Percentiles rank a stretch among this genome's conserved stretches.
phyloP scores from a whole-genome alignment of 92 coral and sea anemone genomes.

The Porites cylindrica region DNA sequence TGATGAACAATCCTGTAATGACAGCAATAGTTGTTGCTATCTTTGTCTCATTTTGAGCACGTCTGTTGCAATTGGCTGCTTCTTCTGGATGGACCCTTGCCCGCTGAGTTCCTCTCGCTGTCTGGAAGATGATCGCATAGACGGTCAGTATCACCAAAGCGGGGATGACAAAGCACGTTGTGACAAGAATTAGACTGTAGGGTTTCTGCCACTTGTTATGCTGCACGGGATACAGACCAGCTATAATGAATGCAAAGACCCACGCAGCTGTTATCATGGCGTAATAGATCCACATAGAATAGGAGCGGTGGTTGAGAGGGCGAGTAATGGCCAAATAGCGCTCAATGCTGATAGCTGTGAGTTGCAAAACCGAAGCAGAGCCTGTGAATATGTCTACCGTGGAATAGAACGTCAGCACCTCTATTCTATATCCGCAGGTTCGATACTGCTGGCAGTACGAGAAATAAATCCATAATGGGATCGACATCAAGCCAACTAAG shows the following conservation, averaged over 20 bases:
- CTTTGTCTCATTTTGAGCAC: conserved; percentile 74
- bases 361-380: conserved; percentile 90
- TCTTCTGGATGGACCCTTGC: conserved; percentile 70
- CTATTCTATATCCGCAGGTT: conserved; percentile 34
- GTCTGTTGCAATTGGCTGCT: conserved; percentile 18
- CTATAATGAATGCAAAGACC: conserved; percentile 76
- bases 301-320: conserved; percentile 81
- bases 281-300: conserved; percentile 65
- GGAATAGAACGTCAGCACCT: conserved; percentile 56
- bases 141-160: conserved; percentile 67
- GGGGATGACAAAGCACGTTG: conserved; percentile 81
- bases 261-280: conserved; percentile 74
- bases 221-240: conserved; percentile 72
- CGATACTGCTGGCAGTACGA: conserved; percentile 66
- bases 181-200: conserved; percentile 66
- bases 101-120: conserved; percentile 62
- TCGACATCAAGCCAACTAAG: conserved; percentile 85
- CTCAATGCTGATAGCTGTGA: conserved; percentile 96
- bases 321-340: conserved; percentile 88
- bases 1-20: conserved; percentile 81
- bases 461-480: conserved; percentile 88
- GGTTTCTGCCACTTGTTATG: conserved; percentile 77
- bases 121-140: conserved; percentile 74
- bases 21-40: conserved; percentile 86
- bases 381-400: conserved; percentile 86